A percentile compares a stretch with the other conserved stretches of the same genome.
Conservation (phyloP, 1,140 invertebrate species). For the Macrocentrus cingulum region DNA sequence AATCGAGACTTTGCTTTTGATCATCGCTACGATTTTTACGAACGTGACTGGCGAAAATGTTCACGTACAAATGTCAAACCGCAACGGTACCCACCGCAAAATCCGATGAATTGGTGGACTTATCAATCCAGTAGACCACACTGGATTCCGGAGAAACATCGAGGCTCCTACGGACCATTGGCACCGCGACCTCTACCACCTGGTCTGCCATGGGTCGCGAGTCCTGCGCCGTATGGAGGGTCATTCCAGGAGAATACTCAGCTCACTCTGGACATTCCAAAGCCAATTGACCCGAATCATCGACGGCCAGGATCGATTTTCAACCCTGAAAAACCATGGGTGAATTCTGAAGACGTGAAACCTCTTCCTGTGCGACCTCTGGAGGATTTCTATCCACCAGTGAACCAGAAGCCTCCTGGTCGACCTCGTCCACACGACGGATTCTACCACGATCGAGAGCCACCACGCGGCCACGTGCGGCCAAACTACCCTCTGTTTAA, state of each 20-base stretch:
- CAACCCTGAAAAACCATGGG: not conserved
- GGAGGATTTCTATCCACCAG: conserved; percentile 9
- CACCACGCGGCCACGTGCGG: conserved; percentile 8
- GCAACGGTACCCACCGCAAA: not conserved
- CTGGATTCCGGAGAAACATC: not conserved
- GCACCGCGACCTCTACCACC: not conserved
- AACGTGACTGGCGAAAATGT: conserved; percentile 61
- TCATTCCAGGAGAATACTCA: conserved; percentile 16
- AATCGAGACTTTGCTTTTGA: conserved; percentile 67
- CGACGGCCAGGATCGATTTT: not conserved
- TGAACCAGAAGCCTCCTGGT: not conserved
- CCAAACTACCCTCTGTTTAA: conserved; percentile 36
- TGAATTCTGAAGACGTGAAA: not conserved
- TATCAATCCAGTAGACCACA: not conserved
- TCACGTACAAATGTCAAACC: not conserved
- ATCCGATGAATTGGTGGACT: conserved; percentile 9
- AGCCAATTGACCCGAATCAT: conserved; percentile 24
- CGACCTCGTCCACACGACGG: conserved; percentile 2
- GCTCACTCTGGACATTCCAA: not conserved
- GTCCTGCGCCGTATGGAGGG: conserved; percentile 17
- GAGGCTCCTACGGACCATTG: not conserved
- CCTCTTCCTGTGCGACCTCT: conserved; percentile 13
- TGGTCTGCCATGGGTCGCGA: conserved; percentile 17
- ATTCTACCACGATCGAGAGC: conserved; percentile 11
- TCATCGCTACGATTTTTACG: conserved; percentile 76